Percentiles rank a stretch among this genome's conserved stretches.
Evolutionary conservation across 2,113 vertebrate genomes (phyloP).

Genomic region (Centrocercus urophasianus): DNA sequence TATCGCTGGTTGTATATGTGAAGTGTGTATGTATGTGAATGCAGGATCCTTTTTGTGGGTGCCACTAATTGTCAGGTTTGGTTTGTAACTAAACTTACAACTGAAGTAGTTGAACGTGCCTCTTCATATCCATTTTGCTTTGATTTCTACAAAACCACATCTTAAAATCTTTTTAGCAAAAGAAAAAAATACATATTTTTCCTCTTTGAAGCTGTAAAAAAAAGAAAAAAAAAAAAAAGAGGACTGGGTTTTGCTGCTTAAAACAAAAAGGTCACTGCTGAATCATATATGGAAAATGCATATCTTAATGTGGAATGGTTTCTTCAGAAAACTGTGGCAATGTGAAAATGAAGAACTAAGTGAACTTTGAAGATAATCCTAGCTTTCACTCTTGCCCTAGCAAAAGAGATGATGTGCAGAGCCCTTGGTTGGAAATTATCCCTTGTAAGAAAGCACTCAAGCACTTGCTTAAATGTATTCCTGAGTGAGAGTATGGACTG

Average conservation of each 20-base stretch:
- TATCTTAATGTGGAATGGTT: neutral
- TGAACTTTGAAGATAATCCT: neutral
- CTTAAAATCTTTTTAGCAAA: neutral
- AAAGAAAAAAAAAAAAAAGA: neutral
- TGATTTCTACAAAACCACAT: neutral
- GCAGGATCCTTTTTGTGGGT: neutral
- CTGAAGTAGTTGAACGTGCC: neutral
- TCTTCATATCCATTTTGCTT: neutral
- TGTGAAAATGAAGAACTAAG: neutral
- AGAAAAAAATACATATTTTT: neutral
- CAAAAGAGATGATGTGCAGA: neutral
- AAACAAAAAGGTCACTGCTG: neutral
- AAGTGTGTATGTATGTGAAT: neutral
- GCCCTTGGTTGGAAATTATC: neutral
- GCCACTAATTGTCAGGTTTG: neutral
- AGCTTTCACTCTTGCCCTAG: conserved; percentile 8
- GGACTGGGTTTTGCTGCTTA: neutral
- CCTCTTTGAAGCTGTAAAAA: neutral
- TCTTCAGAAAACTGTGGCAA: neutral
- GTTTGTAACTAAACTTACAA: neutral
- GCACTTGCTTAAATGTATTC: neutral
- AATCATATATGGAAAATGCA: neutral
- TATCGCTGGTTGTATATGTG: neutral
- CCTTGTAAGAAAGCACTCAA: conserved; percentile 3
- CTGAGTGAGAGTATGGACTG: neutral